Conservation (phyloP, 2,888 invertebrate genomes). For the Sarcophaga caerulescens region DNA sequence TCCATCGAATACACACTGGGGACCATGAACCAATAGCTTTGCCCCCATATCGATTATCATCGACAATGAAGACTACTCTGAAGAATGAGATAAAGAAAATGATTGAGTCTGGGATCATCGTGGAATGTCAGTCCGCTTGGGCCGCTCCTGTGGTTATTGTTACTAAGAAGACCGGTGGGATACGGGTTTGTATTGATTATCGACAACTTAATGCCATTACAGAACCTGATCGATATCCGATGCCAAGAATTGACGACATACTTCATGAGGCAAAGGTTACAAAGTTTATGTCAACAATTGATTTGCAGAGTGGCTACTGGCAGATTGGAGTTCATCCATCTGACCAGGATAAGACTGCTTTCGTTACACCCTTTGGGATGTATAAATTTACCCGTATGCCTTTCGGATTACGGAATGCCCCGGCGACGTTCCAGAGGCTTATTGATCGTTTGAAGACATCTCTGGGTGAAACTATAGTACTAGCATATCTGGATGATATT, state of each 20-base stretch:
- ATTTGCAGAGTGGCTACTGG: background rate
- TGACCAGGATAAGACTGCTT: conserved; percentile 64
- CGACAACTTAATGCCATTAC: conserved; percentile 28
- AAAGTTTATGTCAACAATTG: no score
- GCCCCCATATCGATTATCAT: no score
- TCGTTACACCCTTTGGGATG: conserved; percentile 23
- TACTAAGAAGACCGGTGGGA: conserved; percentile 65
- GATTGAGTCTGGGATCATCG: conserved; percentile 74
- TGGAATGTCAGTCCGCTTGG: conserved; percentile 78
- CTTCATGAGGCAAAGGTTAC: no score
- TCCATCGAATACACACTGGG: conserved; percentile 11
- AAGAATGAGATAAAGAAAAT: conserved; percentile 75
- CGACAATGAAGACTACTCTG: conserved; percentile 27
- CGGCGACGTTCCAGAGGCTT: conserved; percentile 70
- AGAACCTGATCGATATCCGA: background rate
- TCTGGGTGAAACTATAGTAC: conserved; percentile 29
- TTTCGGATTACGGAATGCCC: conserved; percentile 74
- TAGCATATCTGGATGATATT: conserved; percentile 19
- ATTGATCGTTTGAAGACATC: conserved; percentile 71
- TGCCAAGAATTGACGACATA: no score
- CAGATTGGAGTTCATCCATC: conserved; percentile 51
- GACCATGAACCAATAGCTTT: conserved; percentile 36
- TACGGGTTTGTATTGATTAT: conserved; percentile 72
- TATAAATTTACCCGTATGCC: conserved; percentile 66
- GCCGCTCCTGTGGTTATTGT: conserved; percentile 46